A percentile compares a stretch with the other conserved stretches of the same genome.
Evolutionary conservation across 2,113 vertebrate genomes (phyloP).

Genomic region (Numenius arquata): DNA sequence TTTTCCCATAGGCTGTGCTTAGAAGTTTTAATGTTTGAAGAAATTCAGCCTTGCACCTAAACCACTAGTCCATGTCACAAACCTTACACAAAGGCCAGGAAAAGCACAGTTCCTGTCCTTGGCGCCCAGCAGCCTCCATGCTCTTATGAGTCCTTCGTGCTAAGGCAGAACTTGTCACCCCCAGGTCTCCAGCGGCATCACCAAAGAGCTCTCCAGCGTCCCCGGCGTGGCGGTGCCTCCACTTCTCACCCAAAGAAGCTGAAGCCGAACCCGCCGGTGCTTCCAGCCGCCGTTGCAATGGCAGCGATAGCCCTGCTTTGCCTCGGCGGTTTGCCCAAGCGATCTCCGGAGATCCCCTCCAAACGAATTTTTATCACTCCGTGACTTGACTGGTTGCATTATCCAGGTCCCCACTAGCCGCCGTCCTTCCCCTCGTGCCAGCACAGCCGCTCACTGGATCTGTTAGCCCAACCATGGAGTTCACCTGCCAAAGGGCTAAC

Average conservation of each 20-base stretch:
- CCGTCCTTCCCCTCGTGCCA: neutral
- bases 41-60: neutral
- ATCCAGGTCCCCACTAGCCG: neutral
- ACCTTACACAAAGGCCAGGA: neutral
- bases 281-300: neutral
- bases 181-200: neutral
- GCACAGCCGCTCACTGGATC: neutral
- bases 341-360: neutral
- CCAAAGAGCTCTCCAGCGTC: neutral
- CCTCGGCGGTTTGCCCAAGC: neutral
- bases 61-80: neutral
- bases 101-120: neutral
- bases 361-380: neutral
- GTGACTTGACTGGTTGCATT: neutral
- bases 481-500: neutral
- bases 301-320: neutral
- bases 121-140: neutral
- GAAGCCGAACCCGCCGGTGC: neutral
- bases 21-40: neutral
- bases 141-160: neutral
- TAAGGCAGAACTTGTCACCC: neutral
- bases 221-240: neutral
- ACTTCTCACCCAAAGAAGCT: neutral
- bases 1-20: neutral
- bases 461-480: neutral